Base-by-base conservation (phyloP, 1,140 invertebrate genomes). In the Choristoneura fumiferana region DNA sequence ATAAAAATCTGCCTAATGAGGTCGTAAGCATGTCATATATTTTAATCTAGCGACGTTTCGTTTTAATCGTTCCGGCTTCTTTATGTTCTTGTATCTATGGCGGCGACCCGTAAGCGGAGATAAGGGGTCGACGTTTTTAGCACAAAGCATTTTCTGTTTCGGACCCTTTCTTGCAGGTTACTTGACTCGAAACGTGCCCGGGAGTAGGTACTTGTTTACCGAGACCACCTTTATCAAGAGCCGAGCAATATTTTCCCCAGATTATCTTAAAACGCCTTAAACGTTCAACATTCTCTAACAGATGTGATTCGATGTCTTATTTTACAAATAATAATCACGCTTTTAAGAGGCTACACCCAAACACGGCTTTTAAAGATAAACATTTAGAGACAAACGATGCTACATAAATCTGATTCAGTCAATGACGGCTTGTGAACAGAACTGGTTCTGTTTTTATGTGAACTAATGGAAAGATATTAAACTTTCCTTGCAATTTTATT, bases 41-140 rank as follows among this genome's bases (percentile, higher is more conserved):
- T 49, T 12, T 49, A 49, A 49, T 49, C 22, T 49, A 49, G 8
- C 9, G 40, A 22, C 22, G 22, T 29, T 22, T 45, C 40, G 39
- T 49, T 49, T 49, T 12, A 6, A 33, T 12, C 1, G 22, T 8
- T 17, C 17, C 43, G 43, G 10, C 22, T 12, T 45, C n/a, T 33
- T 49, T 33, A 33, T 49, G n/a, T 77, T 71, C 57, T 61, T 62
- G n/a, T 63, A 69, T 79, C 81, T 82, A 73, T 84, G 78, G 74
- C 35, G 58, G 64, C 71, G 71, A 76, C 70, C 76, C 80, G 78
- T 82, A 79, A 66, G 69, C 71, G 64, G 66, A 81, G 81, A 87
- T 84, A 87, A 82, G 76, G 71, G 84, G 84, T 87, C 80, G 84
- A 87, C 81, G 76, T 84, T 87, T 86, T 82, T 87, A 84, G 78